A percentile compares a stretch with the other conserved stretches of the same genome.
Conservation (phyloP, 2,888 invertebrate genomes). For the Hydropsyche betteni region DNA sequence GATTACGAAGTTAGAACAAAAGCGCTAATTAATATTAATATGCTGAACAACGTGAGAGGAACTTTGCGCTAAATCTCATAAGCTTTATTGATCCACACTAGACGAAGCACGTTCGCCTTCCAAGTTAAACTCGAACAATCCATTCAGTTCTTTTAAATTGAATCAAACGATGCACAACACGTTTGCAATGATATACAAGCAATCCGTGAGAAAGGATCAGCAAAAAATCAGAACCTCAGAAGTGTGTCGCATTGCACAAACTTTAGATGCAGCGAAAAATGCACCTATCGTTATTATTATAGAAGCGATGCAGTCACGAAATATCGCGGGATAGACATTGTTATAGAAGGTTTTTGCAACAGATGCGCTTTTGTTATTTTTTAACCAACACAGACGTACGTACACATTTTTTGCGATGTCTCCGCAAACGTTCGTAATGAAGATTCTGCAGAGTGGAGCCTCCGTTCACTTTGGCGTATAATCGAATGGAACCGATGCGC, state of each 20-base stretch:
- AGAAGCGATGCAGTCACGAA: constrained; percentile 26
- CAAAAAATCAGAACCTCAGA: background rate
- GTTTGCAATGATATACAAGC: no score
- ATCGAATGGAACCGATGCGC: constrained; percentile 1
- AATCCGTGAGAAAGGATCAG: no score
- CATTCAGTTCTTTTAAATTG: no score
- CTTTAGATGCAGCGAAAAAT: constrained; percentile 16
- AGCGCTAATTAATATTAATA: no score
- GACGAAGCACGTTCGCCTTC: no score
- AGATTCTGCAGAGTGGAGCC: constrained; percentile 13
- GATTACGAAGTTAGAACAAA: no score
- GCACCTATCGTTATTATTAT: background rate
- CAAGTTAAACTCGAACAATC: no score
- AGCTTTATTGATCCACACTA: no score
- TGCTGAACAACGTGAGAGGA: no score
- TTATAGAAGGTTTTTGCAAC: constrained; percentile 24
- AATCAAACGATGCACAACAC: no score
- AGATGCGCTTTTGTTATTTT: background rate
- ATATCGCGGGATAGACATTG: background rate
- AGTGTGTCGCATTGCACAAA: constrained; percentile 17
- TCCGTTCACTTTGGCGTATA: constrained; percentile 22
- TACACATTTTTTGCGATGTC: background rate
- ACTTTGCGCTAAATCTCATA: no score
- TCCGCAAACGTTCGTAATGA: constrained; percentile 5
- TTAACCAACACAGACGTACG: no score